Percentiles rank a stretch among this genome's conserved stretches.
Evolutionary conservation across 2,113 vertebrate genomes (phyloP).

Genomic region (Chaenogobius annularis): DNA sequence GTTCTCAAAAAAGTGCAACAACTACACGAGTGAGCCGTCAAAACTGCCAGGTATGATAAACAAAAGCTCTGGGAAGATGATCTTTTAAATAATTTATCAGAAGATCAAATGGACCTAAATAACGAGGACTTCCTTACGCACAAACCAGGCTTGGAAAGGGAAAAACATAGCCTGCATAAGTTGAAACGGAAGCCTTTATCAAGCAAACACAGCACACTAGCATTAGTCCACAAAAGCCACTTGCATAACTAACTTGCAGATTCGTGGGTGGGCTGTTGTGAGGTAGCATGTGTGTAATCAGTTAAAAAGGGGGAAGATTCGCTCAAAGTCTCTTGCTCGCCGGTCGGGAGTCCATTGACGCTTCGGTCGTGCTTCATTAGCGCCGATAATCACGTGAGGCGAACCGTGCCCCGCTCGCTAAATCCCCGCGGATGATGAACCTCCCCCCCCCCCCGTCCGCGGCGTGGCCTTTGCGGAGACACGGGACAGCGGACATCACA

Average conservation of each 20-base stretch:
- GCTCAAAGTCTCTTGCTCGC: slow-evolving; percentile 52
- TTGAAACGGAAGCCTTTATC: no score
- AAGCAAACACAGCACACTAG: slow-evolving; percentile 3
- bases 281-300: slow-evolving; percentile 53
- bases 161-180: no score
- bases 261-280: slow-evolving; percentile 46
- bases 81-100: no score
- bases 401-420: slow-evolving; percentile 52
- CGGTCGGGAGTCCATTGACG: slow-evolving; percentile 57
- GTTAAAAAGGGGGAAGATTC: slow-evolving; percentile 39
- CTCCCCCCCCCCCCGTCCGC: slow-evolving; percentile 45
- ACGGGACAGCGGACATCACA: slow-evolving; percentile 42
- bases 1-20: no score
- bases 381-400: slow-evolving; percentile 61
- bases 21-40: no score
- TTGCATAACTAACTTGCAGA: not conserved
- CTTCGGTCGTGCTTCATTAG: slow-evolving; percentile 64
- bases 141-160: no score
- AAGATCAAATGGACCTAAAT: no score
- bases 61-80: no score
- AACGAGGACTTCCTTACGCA: no score
- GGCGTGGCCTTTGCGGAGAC: slow-evolving; percentile 38
- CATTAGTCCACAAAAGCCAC: not conserved
- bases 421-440: slow-evolving; percentile 57
- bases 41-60: no score